phyloP scores from a whole-genome alignment of 2,113 vertebrate species.

The Etheostoma spectabile region DNA sequence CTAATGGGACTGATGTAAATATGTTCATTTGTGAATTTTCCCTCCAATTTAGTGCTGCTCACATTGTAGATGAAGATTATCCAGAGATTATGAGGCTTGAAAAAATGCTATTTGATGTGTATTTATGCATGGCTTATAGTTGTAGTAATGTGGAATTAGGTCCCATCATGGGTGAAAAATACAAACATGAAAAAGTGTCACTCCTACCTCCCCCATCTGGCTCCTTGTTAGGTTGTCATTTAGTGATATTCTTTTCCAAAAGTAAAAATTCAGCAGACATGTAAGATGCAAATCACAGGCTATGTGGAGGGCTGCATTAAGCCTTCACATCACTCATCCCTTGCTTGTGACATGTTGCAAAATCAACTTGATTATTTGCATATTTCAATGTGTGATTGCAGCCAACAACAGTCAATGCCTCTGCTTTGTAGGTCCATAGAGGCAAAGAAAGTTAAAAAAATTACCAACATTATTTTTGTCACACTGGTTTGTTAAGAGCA shows the following conservation, averaged over 20 bases:
- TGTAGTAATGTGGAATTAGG: slow-evolving; percentile 79
- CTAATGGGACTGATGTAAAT: slow-evolving; percentile 85
- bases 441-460: slow-evolving; percentile 62
- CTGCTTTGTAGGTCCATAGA: slow-evolving; percentile 60
- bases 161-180: slow-evolving; percentile 68
- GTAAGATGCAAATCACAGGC: slow-evolving; percentile 83
- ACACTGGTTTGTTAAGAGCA: slow-evolving; percentile 51
- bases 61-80: slow-evolving; percentile 84
- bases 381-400: slow-evolving; percentile 70
- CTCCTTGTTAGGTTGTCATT: slow-evolving; percentile 73
- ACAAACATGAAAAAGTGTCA: slow-evolving; percentile 52
- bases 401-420: slow-evolving; percentile 60
- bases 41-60: slow-evolving; percentile 78
- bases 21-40: slow-evolving; percentile 83
- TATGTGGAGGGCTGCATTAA: slow-evolving; percentile 75
- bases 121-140: slow-evolving; percentile 80
- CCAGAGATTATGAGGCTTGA: slow-evolving; percentile 78
- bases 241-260: slow-evolving; percentile 79
- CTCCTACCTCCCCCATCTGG: slow-evolving; percentile 61
- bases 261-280: slow-evolving; percentile 81
- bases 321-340: slow-evolving; percentile 77
- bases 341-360: slow-evolving; percentile 60
- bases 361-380: slow-evolving; percentile 65
- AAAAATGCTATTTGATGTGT: slow-evolving; percentile 74
- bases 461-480: slow-evolving; percentile 54